Evolutionary conservation across 2,797 vertebrate species (phyloP).

Genomic region (Nyctalus aviator): DNA sequence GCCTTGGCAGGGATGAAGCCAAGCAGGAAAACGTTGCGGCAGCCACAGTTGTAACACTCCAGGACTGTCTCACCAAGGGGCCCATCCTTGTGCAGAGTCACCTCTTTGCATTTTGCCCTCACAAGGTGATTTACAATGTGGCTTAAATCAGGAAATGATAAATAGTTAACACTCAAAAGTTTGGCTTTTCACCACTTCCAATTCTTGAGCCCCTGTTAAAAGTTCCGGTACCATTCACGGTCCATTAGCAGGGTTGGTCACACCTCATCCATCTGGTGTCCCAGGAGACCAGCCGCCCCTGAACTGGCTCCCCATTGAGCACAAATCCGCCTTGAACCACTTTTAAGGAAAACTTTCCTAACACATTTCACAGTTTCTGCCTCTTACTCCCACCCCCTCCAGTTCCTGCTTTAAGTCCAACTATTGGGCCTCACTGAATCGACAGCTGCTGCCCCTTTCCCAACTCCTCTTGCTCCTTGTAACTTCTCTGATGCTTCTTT

Average conservation of each 20-base stretch:
- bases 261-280: slow-evolving; percentile 69
- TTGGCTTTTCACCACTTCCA: slow-evolving; percentile 64
- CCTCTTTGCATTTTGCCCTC: slow-evolving; percentile 99
- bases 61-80: slow-evolving; percentile 97
- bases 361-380: neutral
- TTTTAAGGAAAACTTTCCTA: slow-evolving; percentile 24
- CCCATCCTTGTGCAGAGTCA: slow-evolving; percentile 98
- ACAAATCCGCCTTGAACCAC: neutral
- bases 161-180: slow-evolving; percentile 64
- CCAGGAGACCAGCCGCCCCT: slow-evolving; percentile 1
- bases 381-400: neutral
- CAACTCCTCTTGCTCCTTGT: neutral
- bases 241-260: slow-evolving; percentile 62
- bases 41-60: slow-evolving; percentile 99
- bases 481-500: neutral
- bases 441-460: neutral
- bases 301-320: slow-evolving; percentile 14
- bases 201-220: neutral
- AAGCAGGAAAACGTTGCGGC: slow-evolving; percentile 97
- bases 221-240: slow-evolving; percentile 64
- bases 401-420: slow-evolving; percentile 18
- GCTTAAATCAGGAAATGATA: slow-evolving; percentile 86
- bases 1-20: slow-evolving; percentile 99
- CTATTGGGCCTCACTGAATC: neutral
- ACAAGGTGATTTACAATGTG: slow-evolving; percentile 99